Base-by-base conservation (phyloP, 2,888 invertebrate genomes). In the Phaedon cochleariae region DNA sequence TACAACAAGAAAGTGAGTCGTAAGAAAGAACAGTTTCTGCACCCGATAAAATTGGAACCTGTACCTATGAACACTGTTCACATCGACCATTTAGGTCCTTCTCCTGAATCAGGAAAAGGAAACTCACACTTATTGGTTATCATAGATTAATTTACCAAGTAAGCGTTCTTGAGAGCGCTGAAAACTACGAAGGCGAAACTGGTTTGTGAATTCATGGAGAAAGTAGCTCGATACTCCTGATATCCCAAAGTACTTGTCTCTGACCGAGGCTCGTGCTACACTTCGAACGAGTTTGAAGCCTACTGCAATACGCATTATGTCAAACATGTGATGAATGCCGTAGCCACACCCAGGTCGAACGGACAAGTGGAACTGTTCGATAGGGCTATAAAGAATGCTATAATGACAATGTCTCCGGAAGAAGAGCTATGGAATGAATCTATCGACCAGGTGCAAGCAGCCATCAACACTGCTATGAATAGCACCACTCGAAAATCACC, bases 71-170 rank as follows among this genome's bases (percentile, higher is more conserved):
- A 74, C 45, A 76, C 71, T 3, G 6, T 74, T 1, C 76, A 76
- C 52, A 59, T 74, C 10, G 76, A 74, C 37, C 75, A 76, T 53
- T 31, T 75, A 21, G 75, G 75, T 2, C 69, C 73, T 34, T 76
- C 74, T 62, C 62, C 65, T 1, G 69, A 63, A 59, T 65, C 62
- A 48, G 65, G 12, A 41, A 55, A 72, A 22, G 72, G 64, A 21
- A 71, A 72, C 29, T 45, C 26, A 34, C 76, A 78, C 58, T 57
- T 79, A 15, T 55, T 78, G 5, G 77, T 77, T 0, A 48, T 60
- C 0, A 75, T 79, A 10, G 78, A 77, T 58, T 71, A 70, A 12
- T 79, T 78, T 64, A 79, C 77, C 6, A 80, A 79, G 65, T 81
- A 76, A 67, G 69, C 74, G 2, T 76, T 76, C 59, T 64, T 76